These are phyloP conservation scores for Typhlichthys eigenmanni DNA, from an alignment of 2,797 vertebrate species.

Conservation along the genomic window DNA sequence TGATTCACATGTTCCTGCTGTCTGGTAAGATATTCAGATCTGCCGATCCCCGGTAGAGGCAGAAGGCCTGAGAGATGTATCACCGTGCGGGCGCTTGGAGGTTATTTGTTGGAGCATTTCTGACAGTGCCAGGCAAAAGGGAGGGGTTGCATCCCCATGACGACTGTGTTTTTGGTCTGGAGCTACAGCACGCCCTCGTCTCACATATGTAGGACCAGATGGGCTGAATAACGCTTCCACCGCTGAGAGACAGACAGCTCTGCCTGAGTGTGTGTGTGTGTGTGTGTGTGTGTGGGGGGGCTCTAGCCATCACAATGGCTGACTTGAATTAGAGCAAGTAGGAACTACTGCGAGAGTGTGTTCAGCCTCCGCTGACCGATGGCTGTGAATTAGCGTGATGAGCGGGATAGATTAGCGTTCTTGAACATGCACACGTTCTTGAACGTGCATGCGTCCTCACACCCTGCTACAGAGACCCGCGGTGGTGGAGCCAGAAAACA, in stretches of 20 bases:
- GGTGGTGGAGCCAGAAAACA: conserved; percentile 7
- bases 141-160: conserved; percentile 40
- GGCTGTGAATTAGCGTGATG: too few relatives aligned
- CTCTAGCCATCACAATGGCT: too few relatives aligned
- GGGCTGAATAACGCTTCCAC: conserved; percentile 32
- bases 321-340: too few relatives aligned
- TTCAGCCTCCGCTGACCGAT: too few relatives aligned
- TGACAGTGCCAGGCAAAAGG: conserved; percentile 20
- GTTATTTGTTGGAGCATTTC: conserved; percentile 39
- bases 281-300: too few relatives aligned
- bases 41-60: conserved; percentile 33
- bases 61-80: conserved; percentile 40
- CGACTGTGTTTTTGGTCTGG: conserved; percentile 48
- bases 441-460: conserved; percentile 14
- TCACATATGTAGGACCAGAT: conserved; percentile 41
- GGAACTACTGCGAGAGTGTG: too few relatives aligned
- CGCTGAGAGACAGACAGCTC: conserved; percentile 20
- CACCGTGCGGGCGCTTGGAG: conserved; percentile 19
- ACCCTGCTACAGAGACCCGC: neutral
- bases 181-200: conserved; percentile 41
- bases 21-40: conserved; percentile 7
- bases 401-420: too few relatives aligned
- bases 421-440: neutral
- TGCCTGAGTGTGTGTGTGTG: conserved; percentile 13
- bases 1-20: conserved; percentile 38